Evolutionary conservation across 1,140 invertebrate genomes (phyloP), one percentile per base, ranked within the genome.

Genomic region (Papilio dardanus): DNA sequence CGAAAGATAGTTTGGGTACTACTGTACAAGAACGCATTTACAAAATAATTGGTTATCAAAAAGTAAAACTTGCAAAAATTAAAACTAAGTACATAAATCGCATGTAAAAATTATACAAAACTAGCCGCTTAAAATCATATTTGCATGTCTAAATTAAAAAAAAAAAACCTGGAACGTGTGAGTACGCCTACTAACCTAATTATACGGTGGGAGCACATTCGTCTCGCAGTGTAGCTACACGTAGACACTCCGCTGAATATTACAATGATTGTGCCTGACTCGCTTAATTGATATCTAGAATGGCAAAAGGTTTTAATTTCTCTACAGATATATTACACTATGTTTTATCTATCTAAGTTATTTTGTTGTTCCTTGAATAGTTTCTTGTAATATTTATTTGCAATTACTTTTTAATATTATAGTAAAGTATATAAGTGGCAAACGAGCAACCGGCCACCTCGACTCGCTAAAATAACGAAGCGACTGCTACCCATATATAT

Each of bases 131-230:
- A 28, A 58, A 58, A 58, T 58, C 21, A 58, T 58, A 58, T 58
- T 58, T 58, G 54, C 54, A 14, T 10, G 54, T 14, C 10, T 14
- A 4, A 58, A 3, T 58, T 58, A 28, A 58, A 58, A 58, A 37
- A 58, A 58, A 28, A 8, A n/a, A n/a, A n/a, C n/a, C n/a, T 28
- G 21, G 54, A 58, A 58, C 54, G 54, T 58, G 54, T 58, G 54
- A 58, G 21, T 19, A 12, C 21, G 54, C 54, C 30, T 28, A 58
- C 21, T 28, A 28, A 58, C 14, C 54, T 62, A 62, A 62, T 62
- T 62, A 62, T 37, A 12, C 21, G 1, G n/a, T 14, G 12, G 54
- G 24, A 12, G 24, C 54, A 30, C 24, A 62, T 62, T 62, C 42
- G 16, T 19, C 54, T 62, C 21, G 12, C 54, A 46, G 42, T 62